phyloP scores from a whole-genome alignment of 1,140 invertebrate species.

The Brachionus sp. region DNA sequence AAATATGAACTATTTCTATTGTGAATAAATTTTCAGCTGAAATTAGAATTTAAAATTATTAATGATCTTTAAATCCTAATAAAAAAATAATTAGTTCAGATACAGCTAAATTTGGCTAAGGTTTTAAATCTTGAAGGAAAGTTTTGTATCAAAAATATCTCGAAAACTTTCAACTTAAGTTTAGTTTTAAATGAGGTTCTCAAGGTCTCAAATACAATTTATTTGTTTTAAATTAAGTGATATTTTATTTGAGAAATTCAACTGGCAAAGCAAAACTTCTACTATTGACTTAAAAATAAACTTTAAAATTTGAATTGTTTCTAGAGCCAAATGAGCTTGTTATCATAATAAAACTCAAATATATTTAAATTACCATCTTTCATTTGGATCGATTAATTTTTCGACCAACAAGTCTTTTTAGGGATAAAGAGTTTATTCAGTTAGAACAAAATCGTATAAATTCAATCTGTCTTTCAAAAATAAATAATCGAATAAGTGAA shows the following conservation, averaged over 20 bases:
- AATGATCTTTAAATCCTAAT: neutral
- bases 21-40: neutral
- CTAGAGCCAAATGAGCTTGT: neutral
- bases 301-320: too few relatives aligned
- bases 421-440: neutral
- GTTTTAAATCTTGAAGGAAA: too few relatives aligned
- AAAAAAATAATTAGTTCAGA: neutral
- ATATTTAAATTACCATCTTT: neutral
- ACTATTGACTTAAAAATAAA: too few relatives aligned
- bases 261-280: too few relatives aligned
- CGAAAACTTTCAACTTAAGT: too few relatives aligned
- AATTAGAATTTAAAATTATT: neutral
- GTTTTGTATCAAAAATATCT: too few relatives aligned
- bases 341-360: neutral
- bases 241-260: neutral
- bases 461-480: neutral
- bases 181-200: neutral
- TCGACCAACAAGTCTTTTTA: neutral
- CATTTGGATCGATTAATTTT: neutral
- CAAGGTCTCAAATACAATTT: neutral
- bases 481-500: conserved; percentile 20
- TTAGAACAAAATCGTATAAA: neutral
- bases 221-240: neutral
- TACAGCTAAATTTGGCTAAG: neutral
- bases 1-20: neutral